Evolutionary conservation across 2,797 vertebrate species (phyloP).

Genomic region (Apogon talboti): DNA sequence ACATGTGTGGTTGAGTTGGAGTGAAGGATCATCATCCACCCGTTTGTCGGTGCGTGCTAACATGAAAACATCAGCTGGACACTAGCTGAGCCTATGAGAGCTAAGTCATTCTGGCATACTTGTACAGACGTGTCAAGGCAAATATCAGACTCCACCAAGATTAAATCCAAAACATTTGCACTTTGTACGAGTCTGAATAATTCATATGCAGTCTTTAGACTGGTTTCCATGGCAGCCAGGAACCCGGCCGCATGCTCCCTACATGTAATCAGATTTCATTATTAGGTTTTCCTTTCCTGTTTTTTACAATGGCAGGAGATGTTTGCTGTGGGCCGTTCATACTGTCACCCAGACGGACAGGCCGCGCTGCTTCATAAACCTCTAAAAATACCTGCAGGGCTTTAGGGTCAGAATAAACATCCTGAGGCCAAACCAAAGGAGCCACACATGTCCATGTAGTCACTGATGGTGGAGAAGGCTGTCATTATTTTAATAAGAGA

Average conservation of each 20-base stretch:
- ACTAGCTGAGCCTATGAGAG: slow-evolving; percentile 3
- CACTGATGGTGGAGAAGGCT: neutral
- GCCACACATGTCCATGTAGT: neutral
- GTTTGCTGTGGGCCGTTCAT: neutral
- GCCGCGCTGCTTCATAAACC: slow-evolving; percentile 13
- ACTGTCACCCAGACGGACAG: slow-evolving; percentile 28
- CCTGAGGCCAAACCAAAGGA: neutral
- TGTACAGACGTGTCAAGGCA: slow-evolving; percentile 31
- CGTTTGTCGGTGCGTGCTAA: neutral
- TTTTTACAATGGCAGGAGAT: neutral
- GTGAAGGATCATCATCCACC: neutral
- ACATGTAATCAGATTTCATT: slow-evolving; percentile 28
- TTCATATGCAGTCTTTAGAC: slow-evolving; percentile 37
- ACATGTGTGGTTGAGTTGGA: slow-evolving; percentile 18
- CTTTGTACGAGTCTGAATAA: slow-evolving; percentile 17
- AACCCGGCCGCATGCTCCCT: slow-evolving; percentile 8
- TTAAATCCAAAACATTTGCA: slow-evolving; percentile 29
- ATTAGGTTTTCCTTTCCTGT: neutral
- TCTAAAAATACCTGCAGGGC: neutral
- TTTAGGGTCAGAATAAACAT: slow-evolving; percentile 23
- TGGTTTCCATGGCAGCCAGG: slow-evolving; percentile 33
- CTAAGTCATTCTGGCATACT: slow-evolving; percentile 11
- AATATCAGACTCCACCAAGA: slow-evolving; percentile 20
- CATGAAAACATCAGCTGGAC: slow-evolving; percentile 32
- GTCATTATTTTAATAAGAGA: neutral